Evolutionary conservation across 2,113 vertebrate species (phyloP).

Genomic region (Hippoglossus stenolepis): DNA sequence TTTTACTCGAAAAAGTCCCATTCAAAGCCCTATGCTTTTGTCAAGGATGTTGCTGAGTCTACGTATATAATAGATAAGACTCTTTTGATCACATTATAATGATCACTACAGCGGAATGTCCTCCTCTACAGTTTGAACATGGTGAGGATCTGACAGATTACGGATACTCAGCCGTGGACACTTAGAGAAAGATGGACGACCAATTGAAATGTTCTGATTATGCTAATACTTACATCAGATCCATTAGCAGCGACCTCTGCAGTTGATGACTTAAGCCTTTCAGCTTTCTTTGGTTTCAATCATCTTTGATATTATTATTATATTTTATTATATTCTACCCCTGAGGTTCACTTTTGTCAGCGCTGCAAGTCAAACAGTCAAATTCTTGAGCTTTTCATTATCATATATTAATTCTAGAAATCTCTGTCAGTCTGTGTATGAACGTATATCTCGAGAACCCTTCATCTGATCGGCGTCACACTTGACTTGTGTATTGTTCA

Average conservation of each 20-base stretch:
- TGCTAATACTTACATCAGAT: too few relatives aligned
- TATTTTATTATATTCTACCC: background rate
- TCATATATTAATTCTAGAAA: background rate
- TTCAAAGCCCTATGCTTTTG: background rate
- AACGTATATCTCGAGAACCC: background rate
- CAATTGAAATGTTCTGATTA: conserved; percentile 16
- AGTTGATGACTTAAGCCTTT: too few relatives aligned
- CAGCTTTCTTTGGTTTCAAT: background rate
- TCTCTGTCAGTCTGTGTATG: background rate
- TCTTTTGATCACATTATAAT: background rate
- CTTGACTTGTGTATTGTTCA: background rate
- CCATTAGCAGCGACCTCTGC: too few relatives aligned
- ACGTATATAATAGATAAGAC: background rate
- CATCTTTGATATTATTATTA: conserved; percentile 40
- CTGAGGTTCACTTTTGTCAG: conserved; percentile 30
- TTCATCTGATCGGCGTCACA: background rate
- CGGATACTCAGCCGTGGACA: background rate
- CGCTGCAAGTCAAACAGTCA: conserved; percentile 36
- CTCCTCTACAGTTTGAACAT: background rate
- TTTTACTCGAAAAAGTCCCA: background rate
- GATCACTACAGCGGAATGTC: background rate
- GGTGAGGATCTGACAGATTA: conserved; percentile 4
- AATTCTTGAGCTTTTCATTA: background rate
- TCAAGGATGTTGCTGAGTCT: background rate
- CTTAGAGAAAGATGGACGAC: conserved; percentile 3